Evolutionary conservation across 2,113 vertebrate genomes (phyloP).

Genomic region (Nettapus auritus): DNA sequence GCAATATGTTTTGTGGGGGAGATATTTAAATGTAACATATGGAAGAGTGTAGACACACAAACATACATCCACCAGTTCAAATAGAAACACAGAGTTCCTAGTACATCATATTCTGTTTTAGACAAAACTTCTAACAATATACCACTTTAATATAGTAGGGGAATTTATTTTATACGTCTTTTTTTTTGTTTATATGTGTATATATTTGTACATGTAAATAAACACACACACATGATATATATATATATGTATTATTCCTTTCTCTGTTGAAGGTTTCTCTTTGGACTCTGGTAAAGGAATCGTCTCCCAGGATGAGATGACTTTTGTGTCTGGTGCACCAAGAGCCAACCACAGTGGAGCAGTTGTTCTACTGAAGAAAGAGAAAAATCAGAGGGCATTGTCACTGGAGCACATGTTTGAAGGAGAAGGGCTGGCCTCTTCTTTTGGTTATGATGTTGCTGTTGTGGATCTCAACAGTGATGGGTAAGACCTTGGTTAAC

Average conservation of each 20-base stretch:
- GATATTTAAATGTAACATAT: neutral
- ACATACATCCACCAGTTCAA: neutral
- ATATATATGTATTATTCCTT: neutral
- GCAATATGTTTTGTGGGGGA: neutral
- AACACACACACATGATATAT: too few species aligned
- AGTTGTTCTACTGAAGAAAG: conserved; percentile 88
- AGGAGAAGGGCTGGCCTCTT: conserved; percentile 93
- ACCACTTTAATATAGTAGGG: conserved; percentile 66
- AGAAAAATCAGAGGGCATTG: conserved; percentile 78
- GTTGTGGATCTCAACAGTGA: conserved; percentile 95
- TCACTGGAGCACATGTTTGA: conserved; percentile 84
- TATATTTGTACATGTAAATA: too few species aligned
- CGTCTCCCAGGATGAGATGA: conserved; percentile 81
- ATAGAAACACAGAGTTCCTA: neutral
- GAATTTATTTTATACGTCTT: neutral
- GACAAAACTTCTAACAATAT: neutral
- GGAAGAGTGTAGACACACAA: neutral
- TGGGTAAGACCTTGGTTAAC: conserved; percentile 76
- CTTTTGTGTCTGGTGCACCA: conserved; percentile 94
- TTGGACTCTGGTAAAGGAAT: conserved; percentile 92
- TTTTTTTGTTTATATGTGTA: neutral
- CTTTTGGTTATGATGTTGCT: conserved; percentile 95
- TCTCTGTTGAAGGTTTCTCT: conserved; percentile 87
- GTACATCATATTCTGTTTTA: neutral
- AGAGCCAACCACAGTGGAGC: conserved; percentile 94